A percentile compares a stretch with the other conserved stretches of the same genome.
These are phyloP conservation scores for Netelia melanura DNA, from an alignment of 2,888 invertebrate genomes.

Conservation along the genomic window DNA sequence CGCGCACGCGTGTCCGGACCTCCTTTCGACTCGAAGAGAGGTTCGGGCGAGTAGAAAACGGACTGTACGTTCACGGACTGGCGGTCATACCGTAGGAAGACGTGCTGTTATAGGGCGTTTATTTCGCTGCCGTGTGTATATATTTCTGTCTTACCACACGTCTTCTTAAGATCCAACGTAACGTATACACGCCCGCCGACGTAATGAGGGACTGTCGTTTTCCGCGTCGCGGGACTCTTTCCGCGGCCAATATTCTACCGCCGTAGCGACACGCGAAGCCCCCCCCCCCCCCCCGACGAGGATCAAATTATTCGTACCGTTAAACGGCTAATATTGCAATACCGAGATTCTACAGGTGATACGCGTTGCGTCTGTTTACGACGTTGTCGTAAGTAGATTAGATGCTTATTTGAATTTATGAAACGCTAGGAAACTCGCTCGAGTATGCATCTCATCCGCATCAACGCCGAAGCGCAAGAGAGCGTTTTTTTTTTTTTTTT, in stretches of 20 bases:
- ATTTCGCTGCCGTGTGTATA: neutral
- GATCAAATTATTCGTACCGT: conserved; percentile 77
- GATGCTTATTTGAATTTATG: no score
- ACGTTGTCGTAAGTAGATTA: no score
- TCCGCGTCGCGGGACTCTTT: conserved; percentile 69
- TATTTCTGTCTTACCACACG: neutral
- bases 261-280: conserved; percentile 66
- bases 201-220: conserved; percentile 80
- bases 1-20: conserved; percentile 52
- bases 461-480: no score
- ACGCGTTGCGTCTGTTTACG: neutral
- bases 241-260: conserved; percentile 73
- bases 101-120: conserved; percentile 11
- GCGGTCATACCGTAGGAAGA: conserved; percentile 20
- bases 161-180: neutral
- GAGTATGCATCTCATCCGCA: no score
- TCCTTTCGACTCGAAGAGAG: conserved; percentile 21
- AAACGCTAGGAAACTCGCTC: no score
- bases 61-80: conserved; percentile 37
- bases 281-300: conserved; percentile 43
- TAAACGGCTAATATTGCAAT: conserved; percentile 70
- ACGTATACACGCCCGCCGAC: conserved; percentile 57
- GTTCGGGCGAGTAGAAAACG: conserved; percentile 26
- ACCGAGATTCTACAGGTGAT: conserved; percentile 2
- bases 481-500: no score